These are phyloP conservation scores for Allolobophora icterica DNA, from an alignment of 2,888 invertebrate genomes.

Conservation along the genomic window DNA sequence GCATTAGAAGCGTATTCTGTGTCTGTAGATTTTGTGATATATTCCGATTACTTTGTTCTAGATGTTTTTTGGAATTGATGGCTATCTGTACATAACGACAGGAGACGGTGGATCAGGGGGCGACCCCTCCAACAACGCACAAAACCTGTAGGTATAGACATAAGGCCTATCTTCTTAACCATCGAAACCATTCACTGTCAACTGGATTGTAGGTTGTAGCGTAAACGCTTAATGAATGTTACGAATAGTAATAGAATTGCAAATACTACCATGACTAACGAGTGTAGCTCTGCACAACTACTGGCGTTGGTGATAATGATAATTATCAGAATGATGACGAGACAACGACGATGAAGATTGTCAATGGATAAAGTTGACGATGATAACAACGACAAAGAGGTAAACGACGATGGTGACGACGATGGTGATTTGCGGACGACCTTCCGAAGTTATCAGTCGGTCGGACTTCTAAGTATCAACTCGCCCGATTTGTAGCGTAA, in stretches of 20 bases:
- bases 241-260: background rate
- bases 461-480: too few relatives aligned
- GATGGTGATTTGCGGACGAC: background rate
- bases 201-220: background rate
- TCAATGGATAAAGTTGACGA: too few relatives aligned
- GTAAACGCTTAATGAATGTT: background rate
- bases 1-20: background rate
- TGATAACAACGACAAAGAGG: too few relatives aligned
- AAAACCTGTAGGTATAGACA: constrained; percentile 56
- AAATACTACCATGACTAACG: background rate
- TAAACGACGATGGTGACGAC: too few relatives aligned
- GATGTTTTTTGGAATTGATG: constrained; percentile 59
- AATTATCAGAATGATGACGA: too few relatives aligned
- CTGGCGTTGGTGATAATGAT: too few relatives aligned
- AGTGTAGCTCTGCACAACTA: background rate
- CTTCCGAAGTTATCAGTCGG: too few relatives aligned
- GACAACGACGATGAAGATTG: too few relatives aligned
- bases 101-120: constrained; percentile 62
- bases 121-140: constrained; percentile 55
- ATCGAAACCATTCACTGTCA: background rate
- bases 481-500: too few relatives aligned
- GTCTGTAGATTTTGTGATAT: background rate
- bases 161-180: too few relatives aligned
- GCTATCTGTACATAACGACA: constrained; percentile 58
- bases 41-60: background rate